Percentiles rank a stretch among this genome's conserved stretches.
These are phyloP conservation scores for Liopterus haemorrhoidalis DNA, from an alignment of 2,888 invertebrate species.

Conservation along the genomic window DNA sequence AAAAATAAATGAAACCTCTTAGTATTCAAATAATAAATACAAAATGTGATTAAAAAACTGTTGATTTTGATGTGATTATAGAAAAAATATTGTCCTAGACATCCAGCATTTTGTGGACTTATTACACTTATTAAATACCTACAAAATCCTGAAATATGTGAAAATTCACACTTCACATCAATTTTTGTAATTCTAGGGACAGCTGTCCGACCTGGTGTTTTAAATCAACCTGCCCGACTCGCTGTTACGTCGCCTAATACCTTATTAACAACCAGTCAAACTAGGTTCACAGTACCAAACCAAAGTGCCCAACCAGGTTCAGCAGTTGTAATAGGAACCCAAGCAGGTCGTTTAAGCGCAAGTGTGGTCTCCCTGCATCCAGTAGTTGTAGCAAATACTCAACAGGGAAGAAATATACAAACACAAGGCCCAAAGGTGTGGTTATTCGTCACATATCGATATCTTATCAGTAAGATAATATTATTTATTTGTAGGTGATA, in stretches of 20 bases:
- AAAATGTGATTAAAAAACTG: too few species aligned
- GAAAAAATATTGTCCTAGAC: too few species aligned
- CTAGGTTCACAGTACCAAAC: constrained; percentile 13
- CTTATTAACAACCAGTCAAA: constrained; percentile 16
- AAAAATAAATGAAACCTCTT: neutral
- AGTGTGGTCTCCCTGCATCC: constrained; percentile 22
- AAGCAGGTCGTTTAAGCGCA: constrained; percentile 17
- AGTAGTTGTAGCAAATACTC: constrained; percentile 24
- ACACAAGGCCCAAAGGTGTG: constrained; percentile 13
- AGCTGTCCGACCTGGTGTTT: too few species aligned
- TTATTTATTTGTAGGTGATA: constrained; percentile 38
- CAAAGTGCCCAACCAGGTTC: constrained; percentile 14
- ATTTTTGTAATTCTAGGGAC: too few species aligned
- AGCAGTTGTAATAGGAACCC: constrained; percentile 16
- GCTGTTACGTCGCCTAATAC: constrained; percentile 14
- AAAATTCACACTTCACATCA: too few species aligned
- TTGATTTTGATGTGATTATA: too few species aligned
- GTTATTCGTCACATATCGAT: neutral
- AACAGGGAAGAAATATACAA: constrained; percentile 15
- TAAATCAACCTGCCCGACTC: too few species aligned
- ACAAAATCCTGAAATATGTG: too few species aligned
- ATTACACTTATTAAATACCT: too few species aligned
- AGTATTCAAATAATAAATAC: too few species aligned
- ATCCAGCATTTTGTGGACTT: too few species aligned
- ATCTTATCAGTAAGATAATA: neutral